Evolutionary conservation across 2,113 vertebrate genomes (phyloP).

Genomic region (Cacatua alba): DNA sequence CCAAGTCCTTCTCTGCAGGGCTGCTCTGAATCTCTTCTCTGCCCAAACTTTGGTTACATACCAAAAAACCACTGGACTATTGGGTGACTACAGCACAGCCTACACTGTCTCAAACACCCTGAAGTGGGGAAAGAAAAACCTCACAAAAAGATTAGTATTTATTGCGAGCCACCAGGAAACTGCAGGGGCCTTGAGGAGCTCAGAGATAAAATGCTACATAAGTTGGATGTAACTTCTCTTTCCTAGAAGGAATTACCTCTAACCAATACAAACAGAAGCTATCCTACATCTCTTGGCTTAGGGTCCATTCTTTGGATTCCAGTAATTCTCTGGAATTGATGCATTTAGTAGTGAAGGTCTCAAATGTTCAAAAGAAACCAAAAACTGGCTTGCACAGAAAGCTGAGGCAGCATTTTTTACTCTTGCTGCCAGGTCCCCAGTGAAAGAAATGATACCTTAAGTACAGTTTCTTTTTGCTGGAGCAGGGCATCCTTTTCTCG

Average conservation of each 20-base stretch:
- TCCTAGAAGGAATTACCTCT: neutral
- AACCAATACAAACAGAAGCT: neutral
- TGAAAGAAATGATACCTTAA: slow-evolving; percentile 78
- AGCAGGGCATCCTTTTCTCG: slow-evolving; percentile 87
- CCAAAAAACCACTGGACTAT: neutral
- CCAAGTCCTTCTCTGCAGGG: no score
- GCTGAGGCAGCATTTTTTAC: neutral
- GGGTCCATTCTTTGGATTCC: neutral
- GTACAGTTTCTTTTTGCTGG: slow-evolving; percentile 75
- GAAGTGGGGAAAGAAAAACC: neutral
- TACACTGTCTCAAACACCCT: neutral
- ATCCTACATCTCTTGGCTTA: neutral
- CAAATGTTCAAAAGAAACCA: neutral
- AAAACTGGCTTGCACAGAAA: neutral
- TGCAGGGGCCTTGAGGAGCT: neutral
- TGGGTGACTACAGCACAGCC: neutral
- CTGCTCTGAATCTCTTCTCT: no score
- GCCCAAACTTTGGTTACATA: neutral
- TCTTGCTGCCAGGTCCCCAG: neutral
- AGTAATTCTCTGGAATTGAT: neutral
- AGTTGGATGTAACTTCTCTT: neutral
- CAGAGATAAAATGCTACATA: neutral
- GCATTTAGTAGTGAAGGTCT: neutral
- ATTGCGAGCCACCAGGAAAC: neutral
- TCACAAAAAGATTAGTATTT: neutral